These are phyloP conservation scores for Enteromius thamalakanensis DNA, from an alignment of 2,797 vertebrate species.

Conservation along the genomic window DNA sequence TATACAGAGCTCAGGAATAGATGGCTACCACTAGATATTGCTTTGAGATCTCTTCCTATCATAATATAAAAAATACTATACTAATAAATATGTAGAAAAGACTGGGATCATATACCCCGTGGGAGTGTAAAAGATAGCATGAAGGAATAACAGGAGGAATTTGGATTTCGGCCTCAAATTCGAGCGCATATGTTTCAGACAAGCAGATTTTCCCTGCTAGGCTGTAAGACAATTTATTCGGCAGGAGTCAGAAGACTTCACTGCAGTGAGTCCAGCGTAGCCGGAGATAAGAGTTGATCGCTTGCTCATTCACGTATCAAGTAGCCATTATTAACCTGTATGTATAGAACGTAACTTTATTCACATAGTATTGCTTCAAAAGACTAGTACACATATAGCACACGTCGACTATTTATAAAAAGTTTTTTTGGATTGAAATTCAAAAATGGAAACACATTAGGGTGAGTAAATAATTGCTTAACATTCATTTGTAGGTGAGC, in stretches of 20 bases:
- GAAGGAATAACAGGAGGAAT: neutral
- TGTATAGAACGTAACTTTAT: neutral
- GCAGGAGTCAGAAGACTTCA: neutral
- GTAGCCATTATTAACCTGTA: neutral
- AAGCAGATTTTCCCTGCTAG: neutral
- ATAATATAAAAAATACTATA: slow-evolving; percentile 33
- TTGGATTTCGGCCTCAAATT: neutral
- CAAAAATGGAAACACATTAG: too few relatives aligned
- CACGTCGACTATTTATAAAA: neutral
- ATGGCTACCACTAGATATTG: slow-evolving; percentile 25
- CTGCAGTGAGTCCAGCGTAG: neutral
- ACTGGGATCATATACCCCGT: neutral
- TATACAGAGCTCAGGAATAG: slow-evolving; percentile 16
- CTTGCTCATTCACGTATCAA: neutral
- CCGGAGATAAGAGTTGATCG: neutral
- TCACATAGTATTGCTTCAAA: neutral
- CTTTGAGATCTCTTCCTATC: slow-evolving; percentile 9
- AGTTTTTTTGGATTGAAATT: neutral
- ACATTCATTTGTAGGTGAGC: neutral
- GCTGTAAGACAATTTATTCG: slow-evolving; percentile 1
- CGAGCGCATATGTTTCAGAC: neutral
- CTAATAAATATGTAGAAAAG: slow-evolving; percentile 41
- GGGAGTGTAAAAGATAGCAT: slow-evolving; percentile 6
- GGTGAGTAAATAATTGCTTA: neutral
- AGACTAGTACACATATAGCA: neutral